Evolutionary conservation across 2,113 vertebrate species (phyloP).

Genomic region (Asarcornis scutulata): DNA sequence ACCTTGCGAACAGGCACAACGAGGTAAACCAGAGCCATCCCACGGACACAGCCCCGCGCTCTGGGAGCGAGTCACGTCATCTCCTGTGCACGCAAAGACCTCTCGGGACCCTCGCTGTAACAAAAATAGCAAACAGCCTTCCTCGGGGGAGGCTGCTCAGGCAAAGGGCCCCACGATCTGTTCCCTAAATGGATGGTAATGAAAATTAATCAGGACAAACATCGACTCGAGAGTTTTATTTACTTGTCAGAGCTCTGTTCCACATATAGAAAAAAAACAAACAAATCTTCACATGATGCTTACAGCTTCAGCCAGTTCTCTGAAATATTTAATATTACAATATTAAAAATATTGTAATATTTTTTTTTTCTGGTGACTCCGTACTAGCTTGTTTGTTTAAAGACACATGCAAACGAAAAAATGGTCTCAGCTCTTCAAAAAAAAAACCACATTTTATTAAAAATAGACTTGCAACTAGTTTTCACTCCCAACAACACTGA

Average conservation of each 20-base stretch:
- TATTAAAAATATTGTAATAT: too few relatives aligned
- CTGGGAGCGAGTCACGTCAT: neutral
- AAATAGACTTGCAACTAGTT: neutral
- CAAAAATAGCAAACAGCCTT: neutral
- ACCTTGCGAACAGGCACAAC: fast-evolving
- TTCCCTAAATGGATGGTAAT: neutral
- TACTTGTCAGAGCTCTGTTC: neutral
- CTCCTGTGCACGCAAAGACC: neutral
- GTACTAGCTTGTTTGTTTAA: neutral
- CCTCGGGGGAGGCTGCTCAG: neutral
- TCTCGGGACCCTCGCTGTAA: neutral
- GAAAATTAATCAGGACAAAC: neutral
- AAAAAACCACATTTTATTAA: neutral
- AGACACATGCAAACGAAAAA: neutral
- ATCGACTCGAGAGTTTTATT: neutral
- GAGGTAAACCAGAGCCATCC: neutral
- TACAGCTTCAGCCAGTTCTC: neutral
- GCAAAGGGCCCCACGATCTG: neutral
- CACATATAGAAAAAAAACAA: neutral
- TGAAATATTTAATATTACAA: too few relatives aligned
- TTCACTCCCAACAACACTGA: neutral
- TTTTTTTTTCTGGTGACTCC: neutral
- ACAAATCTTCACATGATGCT: neutral
- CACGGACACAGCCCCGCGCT: fast-evolving
- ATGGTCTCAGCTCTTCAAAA: neutral